phyloP scores from a whole-genome alignment of 2,888 invertebrate genomes.

The Chironomus riparius region DNA sequence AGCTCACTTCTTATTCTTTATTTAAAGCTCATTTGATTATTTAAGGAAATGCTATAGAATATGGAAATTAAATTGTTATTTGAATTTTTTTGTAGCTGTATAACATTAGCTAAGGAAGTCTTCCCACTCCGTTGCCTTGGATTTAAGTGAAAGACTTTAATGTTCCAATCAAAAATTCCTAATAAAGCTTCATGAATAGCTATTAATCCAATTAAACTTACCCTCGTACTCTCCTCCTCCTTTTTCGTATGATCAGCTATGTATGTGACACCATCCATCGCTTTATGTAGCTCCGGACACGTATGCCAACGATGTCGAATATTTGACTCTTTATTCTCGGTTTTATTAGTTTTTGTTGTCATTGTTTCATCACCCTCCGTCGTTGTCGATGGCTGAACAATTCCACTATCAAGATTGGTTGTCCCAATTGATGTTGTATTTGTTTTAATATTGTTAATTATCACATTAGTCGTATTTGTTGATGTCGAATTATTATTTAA shows the following conservation, averaged over 20 bases:
- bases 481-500: background rate
- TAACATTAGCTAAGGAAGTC: too few relatives aligned
- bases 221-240: constrained; percentile 85
- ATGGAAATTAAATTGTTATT: too few relatives aligned
- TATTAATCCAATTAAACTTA: constrained; percentile 42
- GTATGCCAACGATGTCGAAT: constrained; percentile 69
- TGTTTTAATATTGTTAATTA: constrained; percentile 26
- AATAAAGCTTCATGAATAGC: too few relatives aligned
- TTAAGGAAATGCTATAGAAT: too few relatives aligned
- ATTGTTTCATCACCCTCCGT: constrained; percentile 49
- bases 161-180: background rate
- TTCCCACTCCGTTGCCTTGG: too few relatives aligned
- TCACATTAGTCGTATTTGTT: constrained; percentile 24
- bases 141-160: background rate
- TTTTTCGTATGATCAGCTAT: constrained; percentile 88
- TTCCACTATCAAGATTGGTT: constrained; percentile 9
- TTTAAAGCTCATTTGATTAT: too few relatives aligned
- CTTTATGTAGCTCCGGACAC: constrained; percentile 86
- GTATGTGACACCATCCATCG: constrained; percentile 87
- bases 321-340: constrained; percentile 26
- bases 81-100: background rate
- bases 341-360: constrained; percentile 38
- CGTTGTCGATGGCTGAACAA: constrained; percentile 36
- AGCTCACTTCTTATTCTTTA: too few relatives aligned
- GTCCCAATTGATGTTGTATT: constrained; percentile 9